Percentiles rank a stretch among this genome's conserved stretches.
Conservation (phyloP, 2,113 vertebrate genomes). For the Pelodiscus sinensis region DNA sequence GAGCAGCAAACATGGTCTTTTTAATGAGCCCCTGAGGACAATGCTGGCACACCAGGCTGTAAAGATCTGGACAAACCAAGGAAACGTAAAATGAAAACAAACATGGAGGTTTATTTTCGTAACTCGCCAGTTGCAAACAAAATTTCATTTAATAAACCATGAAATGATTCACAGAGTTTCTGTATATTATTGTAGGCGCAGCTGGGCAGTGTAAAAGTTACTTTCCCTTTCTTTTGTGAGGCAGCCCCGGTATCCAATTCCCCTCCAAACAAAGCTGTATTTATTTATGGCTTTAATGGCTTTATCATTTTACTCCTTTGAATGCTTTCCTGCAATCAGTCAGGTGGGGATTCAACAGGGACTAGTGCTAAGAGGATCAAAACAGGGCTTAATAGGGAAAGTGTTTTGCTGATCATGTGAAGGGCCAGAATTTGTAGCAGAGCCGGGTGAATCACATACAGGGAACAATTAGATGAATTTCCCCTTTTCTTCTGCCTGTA, state of each 20-base stretch:
- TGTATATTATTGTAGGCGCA: slow-evolving; percentile 81
- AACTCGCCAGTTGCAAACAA: slow-evolving; percentile 80
- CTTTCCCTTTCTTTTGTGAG: slow-evolving; percentile 70
- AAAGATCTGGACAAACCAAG: slow-evolving; percentile 77
- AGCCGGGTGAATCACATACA: not conserved
- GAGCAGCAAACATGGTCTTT: slow-evolving; percentile 75
- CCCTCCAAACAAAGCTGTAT: slow-evolving; percentile 65
- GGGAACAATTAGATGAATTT: slow-evolving; percentile 1
- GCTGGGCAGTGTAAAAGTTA: slow-evolving; percentile 78
- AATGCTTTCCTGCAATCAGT: slow-evolving; percentile 28
- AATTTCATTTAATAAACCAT: slow-evolving; percentile 84
- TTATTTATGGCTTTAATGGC: slow-evolving; percentile 68
- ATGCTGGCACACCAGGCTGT: slow-evolving; percentile 69
- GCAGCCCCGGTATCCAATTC: slow-evolving; percentile 56
- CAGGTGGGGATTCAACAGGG: not conserved
- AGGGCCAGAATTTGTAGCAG: not conserved
- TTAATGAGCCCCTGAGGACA: slow-evolving; percentile 78
- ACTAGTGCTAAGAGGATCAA: not conserved
- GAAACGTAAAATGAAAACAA: slow-evolving; percentile 83
- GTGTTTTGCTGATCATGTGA: slow-evolving; percentile 3
- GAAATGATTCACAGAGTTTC: slow-evolving; percentile 82
- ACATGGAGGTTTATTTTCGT: slow-evolving; percentile 81
- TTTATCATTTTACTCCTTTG: slow-evolving; percentile 58
- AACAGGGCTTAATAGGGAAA: not conserved
- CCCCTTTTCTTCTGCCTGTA: not conserved